Evolutionary conservation across 2,888 invertebrate genomes (phyloP).

Genomic region (Drosophila mulleri): DNA sequence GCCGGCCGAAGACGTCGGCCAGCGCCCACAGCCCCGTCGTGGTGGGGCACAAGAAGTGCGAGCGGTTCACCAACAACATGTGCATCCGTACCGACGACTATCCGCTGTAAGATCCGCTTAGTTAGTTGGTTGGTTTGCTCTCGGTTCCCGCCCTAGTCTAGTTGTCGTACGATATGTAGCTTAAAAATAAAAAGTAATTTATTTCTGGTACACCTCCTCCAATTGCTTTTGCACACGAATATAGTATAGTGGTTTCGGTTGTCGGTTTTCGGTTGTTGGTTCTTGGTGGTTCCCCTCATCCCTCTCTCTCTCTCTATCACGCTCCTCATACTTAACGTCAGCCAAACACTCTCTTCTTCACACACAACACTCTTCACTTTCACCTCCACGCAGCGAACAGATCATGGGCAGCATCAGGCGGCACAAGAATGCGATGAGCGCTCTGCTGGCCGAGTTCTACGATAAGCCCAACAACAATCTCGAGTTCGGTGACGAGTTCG

Average conservation of each 20-base stretch:
- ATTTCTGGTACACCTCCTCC: constrained; percentile 43
- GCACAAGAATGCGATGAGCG: constrained; percentile 89
- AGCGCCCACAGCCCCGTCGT: constrained; percentile 77
- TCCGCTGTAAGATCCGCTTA: constrained; percentile 88
- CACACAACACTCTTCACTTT: constrained; percentile 23
- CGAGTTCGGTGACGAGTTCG: constrained; percentile 82
- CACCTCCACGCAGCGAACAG: constrained; percentile 86
- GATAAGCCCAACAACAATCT: constrained; percentile 85
- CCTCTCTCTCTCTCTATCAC: not conserved
- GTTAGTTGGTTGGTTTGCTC: constrained; percentile 36
- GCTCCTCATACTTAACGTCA: not conserved
- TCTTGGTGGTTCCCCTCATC: constrained; percentile 16
- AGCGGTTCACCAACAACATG: constrained; percentile 89
- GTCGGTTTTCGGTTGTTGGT: constrained; percentile 44
- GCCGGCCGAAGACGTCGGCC: constrained; percentile 79
- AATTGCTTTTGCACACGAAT: constrained; percentile 49
- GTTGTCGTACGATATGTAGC: constrained; percentile 41
- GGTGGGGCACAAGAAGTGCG: constrained; percentile 86
- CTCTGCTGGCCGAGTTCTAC: constrained; percentile 90
- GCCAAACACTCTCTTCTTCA: constrained; percentile 17
- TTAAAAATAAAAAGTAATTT: constrained; percentile 64
- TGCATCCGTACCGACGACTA: constrained; percentile 91
- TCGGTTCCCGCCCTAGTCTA: constrained; percentile 22
- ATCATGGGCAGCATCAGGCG: constrained; percentile 89
- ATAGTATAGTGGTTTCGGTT: constrained; percentile 58